Evolutionary conservation across 2,888 invertebrate genomes (phyloP).

Genomic region (Thereva nobilitata): DNA sequence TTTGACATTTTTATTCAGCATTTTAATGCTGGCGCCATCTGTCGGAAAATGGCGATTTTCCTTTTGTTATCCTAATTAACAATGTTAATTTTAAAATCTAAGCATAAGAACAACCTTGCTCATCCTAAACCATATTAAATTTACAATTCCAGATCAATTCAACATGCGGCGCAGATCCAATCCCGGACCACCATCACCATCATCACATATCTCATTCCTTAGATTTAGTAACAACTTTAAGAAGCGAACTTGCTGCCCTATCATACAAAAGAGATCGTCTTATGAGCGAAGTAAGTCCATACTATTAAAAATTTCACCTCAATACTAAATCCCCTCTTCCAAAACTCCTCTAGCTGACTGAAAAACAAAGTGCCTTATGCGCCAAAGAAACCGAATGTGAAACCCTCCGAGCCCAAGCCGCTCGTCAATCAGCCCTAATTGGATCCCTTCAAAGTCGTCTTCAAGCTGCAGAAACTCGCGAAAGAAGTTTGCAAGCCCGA

Average conservation of each 20-base stretch:
- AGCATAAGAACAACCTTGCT: no score
- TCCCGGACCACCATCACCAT: slow-evolving; percentile 41
- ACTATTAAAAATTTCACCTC: not conserved
- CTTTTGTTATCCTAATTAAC: slow-evolving; percentile 10
- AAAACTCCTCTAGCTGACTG: slow-evolving; percentile 63
- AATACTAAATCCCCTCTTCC: slow-evolving; percentile 2
- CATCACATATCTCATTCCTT: slow-evolving; percentile 51
- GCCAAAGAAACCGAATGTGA: slow-evolving; percentile 78
- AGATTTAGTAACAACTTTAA: slow-evolving; percentile 74
- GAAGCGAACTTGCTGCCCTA: slow-evolving; percentile 82
- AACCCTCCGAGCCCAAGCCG: slow-evolving; percentile 81
- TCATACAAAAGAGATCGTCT: slow-evolving; percentile 84
- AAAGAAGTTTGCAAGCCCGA: slow-evolving; percentile 68
- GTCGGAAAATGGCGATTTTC: slow-evolving; percentile 1
- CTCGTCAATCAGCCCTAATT: slow-evolving; percentile 79
- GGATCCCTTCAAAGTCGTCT: slow-evolving; percentile 78
- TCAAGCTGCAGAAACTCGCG: slow-evolving; percentile 77
- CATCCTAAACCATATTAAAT: slow-evolving; percentile 42
- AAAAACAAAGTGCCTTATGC: slow-evolving; percentile 71
- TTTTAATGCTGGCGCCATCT: not conserved
- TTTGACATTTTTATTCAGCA: not conserved
- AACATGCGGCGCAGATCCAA: slow-evolving; percentile 49
- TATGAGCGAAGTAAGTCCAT: slow-evolving; percentile 67
- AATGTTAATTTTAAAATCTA: no score
- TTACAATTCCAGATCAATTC: slow-evolving; percentile 45